Evolutionary conservation across 2,888 invertebrate genomes (phyloP).

Genomic region (Magallana nippona): DNA sequence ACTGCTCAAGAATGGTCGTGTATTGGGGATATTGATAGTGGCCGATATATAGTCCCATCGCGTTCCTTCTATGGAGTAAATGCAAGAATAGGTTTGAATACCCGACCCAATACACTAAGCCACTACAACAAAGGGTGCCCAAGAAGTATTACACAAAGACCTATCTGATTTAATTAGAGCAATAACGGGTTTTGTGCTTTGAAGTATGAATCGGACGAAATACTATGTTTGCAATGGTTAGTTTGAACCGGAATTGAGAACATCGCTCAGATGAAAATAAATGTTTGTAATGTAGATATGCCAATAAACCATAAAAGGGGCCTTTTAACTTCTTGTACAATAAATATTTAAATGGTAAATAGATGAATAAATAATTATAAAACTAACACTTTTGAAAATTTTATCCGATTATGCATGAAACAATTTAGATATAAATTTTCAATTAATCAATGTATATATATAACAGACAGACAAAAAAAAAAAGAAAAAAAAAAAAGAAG

Average conservation of each 20-base stretch:
- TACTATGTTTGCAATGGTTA: background rate
- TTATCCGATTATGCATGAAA: too few species aligned
- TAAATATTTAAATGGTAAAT: slow-evolving; percentile 13
- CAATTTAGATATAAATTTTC: too few species aligned
- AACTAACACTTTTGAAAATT: background rate
- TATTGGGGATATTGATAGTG: background rate
- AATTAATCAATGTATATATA: too few species aligned
- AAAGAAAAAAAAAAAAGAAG: too few species aligned
- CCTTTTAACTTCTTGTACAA: slow-evolving; percentile 6
- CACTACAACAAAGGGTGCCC: background rate
- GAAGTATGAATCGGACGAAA: background rate
- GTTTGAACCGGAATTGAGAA: background rate
- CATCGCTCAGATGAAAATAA: background rate
- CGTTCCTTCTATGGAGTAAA: background rate
- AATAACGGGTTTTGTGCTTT: background rate
- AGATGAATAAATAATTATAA: background rate
- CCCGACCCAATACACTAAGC: slow-evolving; percentile 19
- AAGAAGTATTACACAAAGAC: background rate
- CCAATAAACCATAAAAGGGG: background rate
- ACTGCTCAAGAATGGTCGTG: background rate
- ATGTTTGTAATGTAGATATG: background rate
- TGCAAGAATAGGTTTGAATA: slow-evolving; percentile 12
- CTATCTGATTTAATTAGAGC: slow-evolving; percentile 26
- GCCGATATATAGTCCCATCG: background rate
- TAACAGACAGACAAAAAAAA: too few species aligned